Evolutionary conservation across 2,888 invertebrate genomes (phyloP).

Genomic region (Keiferia lycopersicella): DNA sequence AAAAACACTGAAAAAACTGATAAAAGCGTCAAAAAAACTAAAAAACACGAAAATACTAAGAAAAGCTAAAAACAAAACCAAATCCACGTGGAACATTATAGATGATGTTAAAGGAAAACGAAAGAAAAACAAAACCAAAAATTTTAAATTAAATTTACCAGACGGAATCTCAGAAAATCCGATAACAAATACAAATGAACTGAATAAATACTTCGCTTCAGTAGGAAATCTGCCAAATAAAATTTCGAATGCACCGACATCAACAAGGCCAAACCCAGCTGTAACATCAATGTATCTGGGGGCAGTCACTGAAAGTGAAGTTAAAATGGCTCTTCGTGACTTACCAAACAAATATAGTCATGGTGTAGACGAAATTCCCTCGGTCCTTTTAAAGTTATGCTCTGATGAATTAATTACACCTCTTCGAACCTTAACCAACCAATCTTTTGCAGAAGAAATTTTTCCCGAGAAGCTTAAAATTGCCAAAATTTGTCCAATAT

Average conservation of each 20-base stretch:
- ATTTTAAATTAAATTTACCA: not conserved
- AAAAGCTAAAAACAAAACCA: not conserved
- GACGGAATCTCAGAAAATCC: not conserved
- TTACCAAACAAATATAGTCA: not conserved
- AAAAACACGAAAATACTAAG: not conserved
- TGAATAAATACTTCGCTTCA: not conserved
- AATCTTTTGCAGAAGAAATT: no score
- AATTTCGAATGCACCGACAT: not conserved
- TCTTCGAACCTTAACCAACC: no score
- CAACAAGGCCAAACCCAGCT: not conserved
- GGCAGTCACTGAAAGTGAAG: not conserved
- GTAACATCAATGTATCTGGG: not conserved
- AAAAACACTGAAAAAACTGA: no score
- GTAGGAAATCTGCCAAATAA: not conserved
- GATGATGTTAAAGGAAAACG: not conserved
- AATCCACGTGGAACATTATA: not conserved
- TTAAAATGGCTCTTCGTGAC: not conserved
- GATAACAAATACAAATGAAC: not conserved
- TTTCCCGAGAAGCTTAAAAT: no score
- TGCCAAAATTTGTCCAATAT: no score
- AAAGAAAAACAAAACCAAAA: not conserved
- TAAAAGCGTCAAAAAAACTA: not conserved
- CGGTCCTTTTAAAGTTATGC: no score
- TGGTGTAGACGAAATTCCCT: no score
- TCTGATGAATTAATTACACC: no score